Conservation (phyloP, 2,113 vertebrate species). For the Labeo rohita region DNA sequence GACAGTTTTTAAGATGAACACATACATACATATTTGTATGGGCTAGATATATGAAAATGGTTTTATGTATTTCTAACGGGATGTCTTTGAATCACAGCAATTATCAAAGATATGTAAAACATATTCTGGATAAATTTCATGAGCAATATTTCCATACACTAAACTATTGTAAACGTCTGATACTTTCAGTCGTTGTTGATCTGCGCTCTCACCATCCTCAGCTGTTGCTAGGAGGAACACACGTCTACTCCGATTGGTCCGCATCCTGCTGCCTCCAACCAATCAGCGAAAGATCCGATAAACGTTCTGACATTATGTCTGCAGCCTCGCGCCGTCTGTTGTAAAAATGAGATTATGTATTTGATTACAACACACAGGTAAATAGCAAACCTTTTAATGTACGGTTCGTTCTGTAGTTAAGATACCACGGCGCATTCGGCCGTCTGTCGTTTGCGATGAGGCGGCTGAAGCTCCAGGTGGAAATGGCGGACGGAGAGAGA, state of each 20-base stretch:
- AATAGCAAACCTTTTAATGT: background rate
- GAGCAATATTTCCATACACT: background rate
- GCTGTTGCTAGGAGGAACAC: conserved; percentile 53
- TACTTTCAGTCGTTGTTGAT: background rate
- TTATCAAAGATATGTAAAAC: too few species aligned
- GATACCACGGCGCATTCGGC: background rate
- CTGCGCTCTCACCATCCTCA: conserved; percentile 13
- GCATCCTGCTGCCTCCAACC: conserved; percentile 4
- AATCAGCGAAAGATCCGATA: conserved; percentile 50
- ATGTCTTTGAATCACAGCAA: background rate
- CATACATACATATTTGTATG: too few species aligned
- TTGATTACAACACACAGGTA: background rate
- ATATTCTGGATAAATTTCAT: background rate
- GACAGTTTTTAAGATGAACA: too few species aligned
- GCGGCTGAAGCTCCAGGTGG: background rate
- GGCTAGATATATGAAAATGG: too few species aligned
- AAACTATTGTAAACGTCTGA: background rate
- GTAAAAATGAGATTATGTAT: background rate
- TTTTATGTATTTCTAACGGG: too few species aligned
- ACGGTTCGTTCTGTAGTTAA: background rate
- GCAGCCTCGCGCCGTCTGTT: conserved; percentile 6
- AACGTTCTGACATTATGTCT: conserved; percentile 11
- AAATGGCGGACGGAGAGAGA: conserved; percentile 49
- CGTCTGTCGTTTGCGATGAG: background rate
- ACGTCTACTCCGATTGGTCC: conserved; percentile 45